A percentile compares a stretch with the other conserved stretches of the same genome.
Conservation (phyloP, 1,140 invertebrate species). For the Micrasema minimum region DNA sequence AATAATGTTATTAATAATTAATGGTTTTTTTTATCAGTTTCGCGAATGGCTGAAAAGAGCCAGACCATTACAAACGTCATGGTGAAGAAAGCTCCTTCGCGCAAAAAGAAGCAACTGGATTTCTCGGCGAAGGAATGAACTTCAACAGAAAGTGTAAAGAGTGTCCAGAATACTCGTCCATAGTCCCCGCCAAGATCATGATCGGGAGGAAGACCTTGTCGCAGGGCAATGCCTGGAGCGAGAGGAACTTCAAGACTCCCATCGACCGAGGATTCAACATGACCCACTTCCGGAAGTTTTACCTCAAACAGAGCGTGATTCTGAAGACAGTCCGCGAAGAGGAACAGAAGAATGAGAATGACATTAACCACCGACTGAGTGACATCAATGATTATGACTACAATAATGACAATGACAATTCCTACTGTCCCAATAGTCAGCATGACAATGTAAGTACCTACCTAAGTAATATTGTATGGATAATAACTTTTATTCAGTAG, state of each 20-base stretch:
- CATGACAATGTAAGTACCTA: conserved; percentile 17
- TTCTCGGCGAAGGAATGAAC: conserved; percentile 58
- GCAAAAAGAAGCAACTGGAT: conserved; percentile 59
- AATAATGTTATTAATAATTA: no score
- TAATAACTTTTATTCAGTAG: no score
- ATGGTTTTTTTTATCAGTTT: no score
- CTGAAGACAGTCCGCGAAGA: conserved; percentile 33
- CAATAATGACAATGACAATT: conserved; percentile 67
- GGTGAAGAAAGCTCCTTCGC: conserved; percentile 43
- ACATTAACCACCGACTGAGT: conserved; percentile 51
- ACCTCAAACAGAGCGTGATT: conserved; percentile 42
- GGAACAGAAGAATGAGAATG: conserved; percentile 39
- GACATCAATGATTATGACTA: conserved; percentile 65
- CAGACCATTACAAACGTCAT: conserved; percentile 55
- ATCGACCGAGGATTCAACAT: conserved; percentile 58
- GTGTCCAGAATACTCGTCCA: conserved; percentile 58
- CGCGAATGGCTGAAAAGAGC: conserved; percentile 58
- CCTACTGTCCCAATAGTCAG: conserved; percentile 60
- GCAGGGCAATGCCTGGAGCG: conserved; percentile 63
- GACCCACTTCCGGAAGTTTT: conserved; percentile 47
- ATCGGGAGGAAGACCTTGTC: conserved; percentile 63
- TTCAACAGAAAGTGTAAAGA: conserved; percentile 57
- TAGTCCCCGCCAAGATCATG: conserved; percentile 61
- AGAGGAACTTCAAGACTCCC: conserved; percentile 63
- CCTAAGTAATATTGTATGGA: no score